Evolutionary conservation across 2,888 invertebrate genomes (phyloP), one percentile per base, ranked within the genome.

Genomic region (Parnassius apollo): DNA sequence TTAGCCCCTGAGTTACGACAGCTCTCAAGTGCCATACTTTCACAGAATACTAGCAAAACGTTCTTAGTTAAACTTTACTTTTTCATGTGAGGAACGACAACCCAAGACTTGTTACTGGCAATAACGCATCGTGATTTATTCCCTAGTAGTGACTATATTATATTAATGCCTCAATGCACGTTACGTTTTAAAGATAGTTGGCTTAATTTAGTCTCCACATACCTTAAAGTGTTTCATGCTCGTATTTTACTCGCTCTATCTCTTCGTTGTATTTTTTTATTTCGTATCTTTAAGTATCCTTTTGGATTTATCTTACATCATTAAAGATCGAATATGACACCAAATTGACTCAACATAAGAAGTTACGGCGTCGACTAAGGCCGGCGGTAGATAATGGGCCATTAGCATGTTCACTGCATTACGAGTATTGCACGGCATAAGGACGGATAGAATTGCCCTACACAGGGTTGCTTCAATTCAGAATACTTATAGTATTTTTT

Each of bases 381-480:
- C 71, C 75, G 72, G 74, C 69, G 74, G 46, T 12, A 46, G 11
- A 81, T 87, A 87, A 88, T 86, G 82, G 76, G 48, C 72, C 62
- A 86, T 87, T 87, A 83, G 81, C 87, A 87, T 88, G 84, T 86
- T 86, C 78, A 81, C 78, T 81, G 84, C 85, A 81, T 86, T 84
- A 18, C 18, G 18, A 18, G 18, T 18, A 82, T 64, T 49, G 57
- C 54, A 65, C 64, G 66, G 68, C 67, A 69, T 66, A 63, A 69
- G 65, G 61, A 65, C 46, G 49, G 62, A 61, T 51, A 59, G 67
- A 69, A 70, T 70, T 61, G 68, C 65, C 64, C 53, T 58, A 25
- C 35, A 22, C 10, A 55, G 35, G 35, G 46, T 46, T 42, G n/a
- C 51, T 49, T 50, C 7, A 8, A 46, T 45, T 45, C 4, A 2